A percentile compares a stretch with the other conserved stretches of the same genome.
phyloP scores from a whole-genome alignment of 1,140 invertebrate genomes.

The Macrostomum lignano region DNA sequence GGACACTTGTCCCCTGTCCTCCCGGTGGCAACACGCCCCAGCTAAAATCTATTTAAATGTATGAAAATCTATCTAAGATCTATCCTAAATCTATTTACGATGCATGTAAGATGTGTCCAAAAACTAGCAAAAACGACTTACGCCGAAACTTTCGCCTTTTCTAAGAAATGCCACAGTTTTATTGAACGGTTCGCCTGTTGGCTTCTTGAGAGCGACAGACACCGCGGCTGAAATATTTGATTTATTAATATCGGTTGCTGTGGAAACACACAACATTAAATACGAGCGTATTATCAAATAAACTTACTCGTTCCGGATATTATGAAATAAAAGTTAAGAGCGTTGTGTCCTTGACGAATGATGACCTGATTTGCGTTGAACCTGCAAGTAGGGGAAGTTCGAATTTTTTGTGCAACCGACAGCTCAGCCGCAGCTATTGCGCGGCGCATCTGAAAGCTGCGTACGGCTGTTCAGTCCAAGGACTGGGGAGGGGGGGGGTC shows the following conservation, averaged over 20 bases:
- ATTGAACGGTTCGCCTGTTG: conserved; percentile 6
- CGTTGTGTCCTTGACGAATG: conserved; percentile 24
- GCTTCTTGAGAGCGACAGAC: not conserved
- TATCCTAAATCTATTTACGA: conserved; percentile 2
- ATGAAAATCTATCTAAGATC: not conserved
- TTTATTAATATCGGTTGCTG: not conserved
- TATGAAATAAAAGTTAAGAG: conserved; percentile 26
- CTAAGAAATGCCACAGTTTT: conserved; percentile 8
- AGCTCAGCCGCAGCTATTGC: no score
- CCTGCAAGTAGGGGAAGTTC: conserved; percentile 9
- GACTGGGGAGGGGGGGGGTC: no score
- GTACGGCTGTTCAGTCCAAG: no score
- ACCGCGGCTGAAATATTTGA: not conserved
- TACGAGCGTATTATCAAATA: no score
- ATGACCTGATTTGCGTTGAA: conserved; percentile 20
- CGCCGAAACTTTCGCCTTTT: conserved; percentile 8
- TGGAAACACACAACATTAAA: no score
- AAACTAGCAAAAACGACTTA: conserved; percentile 1
- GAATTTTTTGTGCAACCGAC: no score
- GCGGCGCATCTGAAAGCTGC: no score
- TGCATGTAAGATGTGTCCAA: not conserved
- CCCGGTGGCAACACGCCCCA: no score
- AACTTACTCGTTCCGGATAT: conserved; percentile 19
- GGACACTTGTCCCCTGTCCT: no score
- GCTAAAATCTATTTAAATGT: not conserved